phyloP scores from a whole-genome alignment of 2,888 invertebrate genomes.

The Cataglyphis cursor region DNA sequence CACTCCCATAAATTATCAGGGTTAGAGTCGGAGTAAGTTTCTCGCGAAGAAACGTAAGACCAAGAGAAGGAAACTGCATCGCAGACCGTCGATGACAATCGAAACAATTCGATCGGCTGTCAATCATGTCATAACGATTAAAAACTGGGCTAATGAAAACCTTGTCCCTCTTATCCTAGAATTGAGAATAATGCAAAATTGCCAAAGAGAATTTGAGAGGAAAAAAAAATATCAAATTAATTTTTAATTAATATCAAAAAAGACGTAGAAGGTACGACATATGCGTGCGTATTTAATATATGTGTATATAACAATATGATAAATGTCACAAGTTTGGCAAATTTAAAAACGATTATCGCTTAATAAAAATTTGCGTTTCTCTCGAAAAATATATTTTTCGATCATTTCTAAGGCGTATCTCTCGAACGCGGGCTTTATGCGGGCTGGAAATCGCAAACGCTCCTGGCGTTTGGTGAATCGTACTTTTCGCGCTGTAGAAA shows the following conservation, averaged over 20 bases:
- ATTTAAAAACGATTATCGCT: background rate
- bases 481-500: conserved; percentile 27
- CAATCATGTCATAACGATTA: conserved; percentile 63
- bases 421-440: background rate
- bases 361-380: background rate
- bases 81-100: conserved; percentile 24
- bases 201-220: background rate
- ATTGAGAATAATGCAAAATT: background rate
- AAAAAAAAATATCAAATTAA: background rate
- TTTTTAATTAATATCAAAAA: background rate
- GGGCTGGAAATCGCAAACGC: background rate
- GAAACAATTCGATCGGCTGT: conserved; percentile 62
- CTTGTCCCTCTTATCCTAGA: conserved; percentile 1
- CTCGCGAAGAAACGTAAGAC: conserved; percentile 17
- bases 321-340: background rate
- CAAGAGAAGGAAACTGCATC: conserved; percentile 38
- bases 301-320: background rate
- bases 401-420: conserved; percentile 7
- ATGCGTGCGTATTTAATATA: no score
- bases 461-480: conserved; percentile 16
- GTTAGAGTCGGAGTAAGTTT: conserved; percentile 68
- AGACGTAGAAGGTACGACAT: background rate
- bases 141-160: conserved; percentile 63
- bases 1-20: conserved; percentile 72
- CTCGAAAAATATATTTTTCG: background rate